A percentile compares a stretch with the other conserved stretches of the same genome.
phyloP scores from a whole-genome alignment of 2,888 invertebrate genomes.

The Seladonia tumulorum region DNA sequence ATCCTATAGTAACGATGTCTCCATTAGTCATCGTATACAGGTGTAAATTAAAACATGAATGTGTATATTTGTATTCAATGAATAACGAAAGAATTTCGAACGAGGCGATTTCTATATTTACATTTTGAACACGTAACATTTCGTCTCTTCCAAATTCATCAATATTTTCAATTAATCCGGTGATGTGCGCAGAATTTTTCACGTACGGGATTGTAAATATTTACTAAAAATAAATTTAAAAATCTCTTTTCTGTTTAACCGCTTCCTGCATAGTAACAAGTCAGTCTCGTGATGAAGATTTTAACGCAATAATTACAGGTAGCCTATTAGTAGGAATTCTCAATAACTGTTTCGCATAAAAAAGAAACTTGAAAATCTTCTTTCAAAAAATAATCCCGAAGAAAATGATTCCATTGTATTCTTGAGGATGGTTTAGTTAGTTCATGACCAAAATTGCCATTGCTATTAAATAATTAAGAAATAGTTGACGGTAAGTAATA shows the following conservation, averaged over 20 bases:
- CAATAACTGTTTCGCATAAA: no score
- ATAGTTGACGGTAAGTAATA: no score
- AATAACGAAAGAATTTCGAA: neutral
- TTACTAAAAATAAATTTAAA: neutral
- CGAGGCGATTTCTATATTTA: neutral
- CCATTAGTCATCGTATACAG: neutral
- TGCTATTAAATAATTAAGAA: neutral
- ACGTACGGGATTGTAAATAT: neutral
- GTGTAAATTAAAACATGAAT: neutral
- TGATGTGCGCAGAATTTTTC: neutral
- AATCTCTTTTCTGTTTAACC: neutral
- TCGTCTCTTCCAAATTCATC: neutral
- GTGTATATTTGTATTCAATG: neutral
- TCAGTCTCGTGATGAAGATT: neutral
- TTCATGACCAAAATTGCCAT: neutral
- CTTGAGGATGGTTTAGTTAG: no score
- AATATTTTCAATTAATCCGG: neutral
- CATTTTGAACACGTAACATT: neutral
- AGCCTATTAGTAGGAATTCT: neutral
- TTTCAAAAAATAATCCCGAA: neutral
- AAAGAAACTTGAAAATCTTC: neutral
- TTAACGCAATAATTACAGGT: neutral
- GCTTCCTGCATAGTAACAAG: neutral
- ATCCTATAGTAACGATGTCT: neutral
- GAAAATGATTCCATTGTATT: no score